Base-by-base conservation (phyloP, 2,888 invertebrate genomes). In the Capitulum mitella region DNA sequence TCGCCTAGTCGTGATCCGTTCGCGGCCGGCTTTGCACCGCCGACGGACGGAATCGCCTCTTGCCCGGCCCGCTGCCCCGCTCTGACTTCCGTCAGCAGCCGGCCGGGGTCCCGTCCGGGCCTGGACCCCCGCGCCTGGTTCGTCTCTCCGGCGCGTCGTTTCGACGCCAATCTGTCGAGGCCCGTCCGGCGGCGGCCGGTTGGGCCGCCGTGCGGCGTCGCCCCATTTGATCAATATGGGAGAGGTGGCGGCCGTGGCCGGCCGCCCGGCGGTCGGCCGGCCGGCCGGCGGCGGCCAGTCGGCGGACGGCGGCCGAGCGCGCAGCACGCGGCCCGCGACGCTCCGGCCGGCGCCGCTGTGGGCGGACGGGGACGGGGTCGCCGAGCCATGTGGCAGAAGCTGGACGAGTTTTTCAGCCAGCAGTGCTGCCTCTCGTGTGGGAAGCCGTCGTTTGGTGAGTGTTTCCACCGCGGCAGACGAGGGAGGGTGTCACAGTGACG, bases 331-430 rank as follows among this genome's bases (percentile, higher is more conserved):
- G 43, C 43, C n/a, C n/a, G n/a, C n/a, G n/a, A n/a, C n/a, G n/a
- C n/a, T n/a, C n/a, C n/a, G n/a, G n/a, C n/a, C n/a, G n/a, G n/a
- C n/a, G n/a, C n/a, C n/a, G n/a, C n/a, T n/a, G n/a, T n/a, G n/a
- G n/a, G n/a, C n/a, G n/a, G n/a, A n/a, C n/a, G n/a, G 43, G 43
- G 5, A 5, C 43, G 43, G 6, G 43, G 5, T 12, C 29, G 58
- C 58, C 43, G 10, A 29, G 58, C n/a, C 70, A 70, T 70, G 70
- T 70, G 70, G 70, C 70, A 70, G 40, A 70, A 70, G 19, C 70
- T 70, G 70, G 70, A 70, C 70, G 70, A 70, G 26, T 40, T 70
- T 10, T 40, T 70, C 37, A 22, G 40, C 40, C 37, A 40, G 26
- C 34, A 40, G 70, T 70, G 70, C 70, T 70, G 70, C 70, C 22